A percentile compares a stretch with the other conserved stretches of the same genome.
phyloP scores from a whole-genome alignment of 2,888 invertebrate genomes.

The Sphecodes monilicornis region DNA sequence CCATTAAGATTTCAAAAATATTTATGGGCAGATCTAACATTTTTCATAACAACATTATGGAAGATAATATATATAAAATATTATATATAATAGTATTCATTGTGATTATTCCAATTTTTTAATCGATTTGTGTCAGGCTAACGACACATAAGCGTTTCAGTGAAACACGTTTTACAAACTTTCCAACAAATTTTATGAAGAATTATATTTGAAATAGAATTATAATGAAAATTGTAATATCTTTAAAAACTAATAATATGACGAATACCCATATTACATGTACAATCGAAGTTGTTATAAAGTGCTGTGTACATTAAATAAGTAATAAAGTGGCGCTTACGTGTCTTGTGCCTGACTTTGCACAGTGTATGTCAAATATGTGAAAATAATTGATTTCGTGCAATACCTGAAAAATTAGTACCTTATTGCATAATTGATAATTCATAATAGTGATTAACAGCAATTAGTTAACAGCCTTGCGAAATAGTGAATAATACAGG shows the following conservation, averaged over 20 bases:
- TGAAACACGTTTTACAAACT: neutral
- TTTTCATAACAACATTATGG: constrained; percentile 17
- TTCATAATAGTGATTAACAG: neutral
- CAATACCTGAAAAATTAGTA: neutral
- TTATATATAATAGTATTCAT: neutral
- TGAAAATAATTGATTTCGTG: neutral
- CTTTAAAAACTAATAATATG: neutral
- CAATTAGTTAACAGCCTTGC: constrained; percentile 23
- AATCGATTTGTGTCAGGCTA: constrained; percentile 9
- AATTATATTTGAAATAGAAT: constrained; percentile 14
- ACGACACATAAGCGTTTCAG: neutral
- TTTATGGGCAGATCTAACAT: constrained; percentile 10
- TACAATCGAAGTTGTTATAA: neutral
- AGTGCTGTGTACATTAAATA: neutral
- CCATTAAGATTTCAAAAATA: constrained; percentile 14
- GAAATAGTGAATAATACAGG: constrained; percentile 20
- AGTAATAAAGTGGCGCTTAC: constrained; percentile 14
- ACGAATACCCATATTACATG: neutral
- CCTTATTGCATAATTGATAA: constrained; percentile 14
- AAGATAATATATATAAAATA: constrained; percentile 3
- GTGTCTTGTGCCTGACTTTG: constrained; percentile 13
- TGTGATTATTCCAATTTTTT: neutral
- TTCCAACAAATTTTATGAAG: neutral
- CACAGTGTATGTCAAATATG: neutral
- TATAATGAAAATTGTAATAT: neutral